These are phyloP conservation scores for Propsilocerus akamusi DNA, from an alignment of 1,140 invertebrate genomes.

Conservation along the genomic window DNA sequence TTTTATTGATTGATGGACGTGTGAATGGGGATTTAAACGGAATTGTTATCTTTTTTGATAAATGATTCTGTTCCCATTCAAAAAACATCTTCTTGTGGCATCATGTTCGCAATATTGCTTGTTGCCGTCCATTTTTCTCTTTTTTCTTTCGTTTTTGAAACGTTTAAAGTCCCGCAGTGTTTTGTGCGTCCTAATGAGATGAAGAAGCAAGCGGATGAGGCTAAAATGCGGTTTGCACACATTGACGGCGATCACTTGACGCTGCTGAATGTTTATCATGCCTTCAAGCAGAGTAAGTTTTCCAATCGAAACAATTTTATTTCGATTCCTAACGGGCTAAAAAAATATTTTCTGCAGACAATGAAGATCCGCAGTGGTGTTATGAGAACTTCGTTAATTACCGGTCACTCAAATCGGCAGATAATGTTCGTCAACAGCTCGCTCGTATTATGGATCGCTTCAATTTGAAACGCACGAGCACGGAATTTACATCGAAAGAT, in stretches of 20 bases:
- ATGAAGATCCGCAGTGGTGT: conserved; percentile 97
- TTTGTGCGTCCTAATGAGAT: conserved; percentile 95
- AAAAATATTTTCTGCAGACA: conserved; percentile 72
- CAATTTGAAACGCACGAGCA: conserved; percentile 79
- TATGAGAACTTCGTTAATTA: conserved; percentile 99
- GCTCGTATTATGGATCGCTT: conserved; percentile 63
- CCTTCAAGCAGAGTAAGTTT: conserved; percentile 96
- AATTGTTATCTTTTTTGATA: not conserved
- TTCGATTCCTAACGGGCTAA: conserved; percentile 22
- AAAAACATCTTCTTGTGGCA: too few species aligned
- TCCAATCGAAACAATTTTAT: conserved; percentile 17
- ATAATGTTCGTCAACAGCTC: conserved; percentile 45
- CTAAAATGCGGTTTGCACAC: conserved; percentile 95
- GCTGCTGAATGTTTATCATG: conserved; percentile 91
- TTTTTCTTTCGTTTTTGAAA: not conserved
- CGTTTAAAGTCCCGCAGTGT: conserved; percentile 79
- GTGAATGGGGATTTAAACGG: not conserved
- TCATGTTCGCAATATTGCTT: not conserved
- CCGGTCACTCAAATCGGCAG: conserved; percentile 79
- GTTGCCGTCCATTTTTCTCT: not conserved
- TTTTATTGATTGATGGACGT: conserved; percentile 1
- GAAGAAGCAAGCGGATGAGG: conserved; percentile 91
- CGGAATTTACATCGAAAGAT: conserved; percentile 97
- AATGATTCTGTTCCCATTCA: conserved; percentile 1
- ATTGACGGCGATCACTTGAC: conserved; percentile 97